phyloP scores from a whole-genome alignment of 2,888 invertebrate genomes.

The Acrocyrtus sp. region DNA sequence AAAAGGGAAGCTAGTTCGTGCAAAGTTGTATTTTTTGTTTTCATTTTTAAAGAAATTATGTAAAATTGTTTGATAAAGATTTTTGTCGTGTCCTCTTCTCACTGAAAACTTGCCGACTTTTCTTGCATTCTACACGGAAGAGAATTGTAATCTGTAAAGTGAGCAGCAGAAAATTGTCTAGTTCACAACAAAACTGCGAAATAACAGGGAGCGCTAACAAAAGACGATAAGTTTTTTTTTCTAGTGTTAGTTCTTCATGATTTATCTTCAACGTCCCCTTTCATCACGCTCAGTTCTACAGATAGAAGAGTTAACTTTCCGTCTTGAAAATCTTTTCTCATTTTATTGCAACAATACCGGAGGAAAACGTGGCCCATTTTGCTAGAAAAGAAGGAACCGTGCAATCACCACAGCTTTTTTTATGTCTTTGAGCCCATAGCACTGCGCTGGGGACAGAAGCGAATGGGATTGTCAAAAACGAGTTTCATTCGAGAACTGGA shows the following conservation, averaged over 20 bases:
- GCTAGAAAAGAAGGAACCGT: constrained; percentile 14
- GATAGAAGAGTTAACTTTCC: neutral
- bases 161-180: neutral
- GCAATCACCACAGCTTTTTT: constrained; percentile 32
- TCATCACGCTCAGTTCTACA: constrained; percentile 14
- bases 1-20: no score
- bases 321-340: constrained; percentile 10
- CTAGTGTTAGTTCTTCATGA: constrained; percentile 18
- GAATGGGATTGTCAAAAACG: neutral
- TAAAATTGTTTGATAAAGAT: no score
- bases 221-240: neutral
- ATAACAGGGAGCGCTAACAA: neutral
- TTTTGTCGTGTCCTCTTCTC: no score
- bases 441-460: neutral
- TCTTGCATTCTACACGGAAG: no score
- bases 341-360: neutral
- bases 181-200: constrained; percentile 1
- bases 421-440: constrained; percentile 14
- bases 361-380: constrained; percentile 17
- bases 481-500: neutral
- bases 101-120: no score
- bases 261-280: constrained; percentile 35
- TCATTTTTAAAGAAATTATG: no score
- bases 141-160: no score
- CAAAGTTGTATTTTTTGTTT: no score